A percentile compares a stretch with the other conserved stretches of the same genome.
Conservation (phyloP, 2,888 invertebrate genomes). For the Lasioglossum oenotherae region DNA sequence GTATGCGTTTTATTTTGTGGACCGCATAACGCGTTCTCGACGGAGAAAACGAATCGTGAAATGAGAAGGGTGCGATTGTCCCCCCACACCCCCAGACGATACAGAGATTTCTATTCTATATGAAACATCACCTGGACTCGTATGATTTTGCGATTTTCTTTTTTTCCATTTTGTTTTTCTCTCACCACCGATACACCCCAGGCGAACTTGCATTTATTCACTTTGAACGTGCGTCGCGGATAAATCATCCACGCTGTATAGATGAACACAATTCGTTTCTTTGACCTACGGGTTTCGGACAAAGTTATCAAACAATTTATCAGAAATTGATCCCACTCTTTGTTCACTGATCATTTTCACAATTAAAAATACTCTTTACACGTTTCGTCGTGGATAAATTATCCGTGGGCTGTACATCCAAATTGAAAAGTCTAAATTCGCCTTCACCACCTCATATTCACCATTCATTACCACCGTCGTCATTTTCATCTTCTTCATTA, state of each 20-base stretch:
- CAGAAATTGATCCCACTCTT: neutral
- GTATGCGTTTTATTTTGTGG: neutral
- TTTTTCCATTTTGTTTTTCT: constrained; percentile 6
- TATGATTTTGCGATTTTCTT: constrained; percentile 24
- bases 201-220: neutral
- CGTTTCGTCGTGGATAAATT: neutral
- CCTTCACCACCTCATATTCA: neutral
- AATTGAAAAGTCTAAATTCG: neutral
- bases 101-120: constrained; percentile 3
- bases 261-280: neutral
- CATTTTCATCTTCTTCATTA: neutral
- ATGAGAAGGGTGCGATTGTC: constrained; percentile 59
- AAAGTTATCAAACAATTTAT: too few relatives aligned
- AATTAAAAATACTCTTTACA: neutral
- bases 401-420: neutral
- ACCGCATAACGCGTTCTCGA: constrained; percentile 54
- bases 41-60: constrained; percentile 64
- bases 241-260: neutral
- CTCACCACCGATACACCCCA: neutral
- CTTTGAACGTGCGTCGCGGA: neutral
- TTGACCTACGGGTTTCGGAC: too few relatives aligned
- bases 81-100: constrained; percentile 30
- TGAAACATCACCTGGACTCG: constrained; percentile 24
- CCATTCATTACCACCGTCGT: neutral
- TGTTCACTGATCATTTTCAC: neutral